These are phyloP conservation scores for Pachypanchax playfairii DNA, from an alignment of 2,113 vertebrate species.

Conservation along the genomic window DNA sequence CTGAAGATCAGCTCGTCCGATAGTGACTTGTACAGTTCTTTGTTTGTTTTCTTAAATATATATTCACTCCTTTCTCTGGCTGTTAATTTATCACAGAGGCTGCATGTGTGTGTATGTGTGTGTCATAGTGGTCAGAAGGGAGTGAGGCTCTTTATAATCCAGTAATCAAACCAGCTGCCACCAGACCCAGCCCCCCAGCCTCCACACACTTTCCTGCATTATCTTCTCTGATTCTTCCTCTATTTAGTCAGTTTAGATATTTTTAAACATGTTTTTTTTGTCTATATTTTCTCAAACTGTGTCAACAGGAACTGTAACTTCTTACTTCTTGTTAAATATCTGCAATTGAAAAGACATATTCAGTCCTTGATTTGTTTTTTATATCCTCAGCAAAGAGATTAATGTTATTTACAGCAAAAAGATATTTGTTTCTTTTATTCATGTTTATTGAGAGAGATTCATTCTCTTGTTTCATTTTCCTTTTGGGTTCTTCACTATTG, in stretches of 20 bases:
- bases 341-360: too few relatives aligned
- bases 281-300: neutral
- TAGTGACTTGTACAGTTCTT: too few relatives aligned
- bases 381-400: too few relatives aligned
- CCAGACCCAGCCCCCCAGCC: constrained; percentile 67
- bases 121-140: constrained; percentile 72
- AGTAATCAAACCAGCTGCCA: constrained; percentile 83
- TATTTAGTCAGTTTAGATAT: neutral
- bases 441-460: neutral
- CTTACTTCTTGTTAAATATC: too few relatives aligned
- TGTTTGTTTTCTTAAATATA: neutral
- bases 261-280: neutral
- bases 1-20: too few relatives aligned
- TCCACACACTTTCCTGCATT: neutral
- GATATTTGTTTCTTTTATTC: neutral
- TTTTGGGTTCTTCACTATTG: neutral
- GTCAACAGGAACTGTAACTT: too few relatives aligned
- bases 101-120: constrained; percentile 27
- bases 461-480: neutral
- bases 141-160: constrained; percentile 78
- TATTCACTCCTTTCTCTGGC: constrained; percentile 23
- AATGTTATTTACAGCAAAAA: too few relatives aligned
- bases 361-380: too few relatives aligned
- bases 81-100: constrained; percentile 47
- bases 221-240: neutral